Evolutionary conservation across 2,888 invertebrate genomes (phyloP).

Genomic region (Hirtodrosophila alboralis): DNA sequence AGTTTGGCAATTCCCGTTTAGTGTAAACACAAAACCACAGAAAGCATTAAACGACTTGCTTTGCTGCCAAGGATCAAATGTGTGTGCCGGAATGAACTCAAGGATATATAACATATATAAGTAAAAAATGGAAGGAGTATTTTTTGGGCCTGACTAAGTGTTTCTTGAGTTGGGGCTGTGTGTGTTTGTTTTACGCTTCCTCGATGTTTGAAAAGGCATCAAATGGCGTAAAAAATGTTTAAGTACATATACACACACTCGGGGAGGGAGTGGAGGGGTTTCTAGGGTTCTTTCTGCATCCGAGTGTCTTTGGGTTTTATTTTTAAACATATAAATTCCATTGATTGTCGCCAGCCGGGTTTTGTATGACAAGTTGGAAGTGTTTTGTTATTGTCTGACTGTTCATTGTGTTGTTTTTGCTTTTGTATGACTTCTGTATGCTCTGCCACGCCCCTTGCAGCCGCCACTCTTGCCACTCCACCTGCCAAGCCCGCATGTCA

Average conservation of each 20-base stretch:
- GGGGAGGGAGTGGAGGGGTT: too few species aligned
- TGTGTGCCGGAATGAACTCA: constrained; percentile 44
- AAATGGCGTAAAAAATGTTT: constrained; percentile 79
- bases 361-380: constrained; percentile 74
- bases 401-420: constrained; percentile 50
- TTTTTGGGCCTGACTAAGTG: constrained; percentile 62
- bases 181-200: constrained; percentile 66
- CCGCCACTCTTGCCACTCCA: constrained; percentile 58
- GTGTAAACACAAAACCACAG: constrained; percentile 71
- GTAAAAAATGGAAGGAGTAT: constrained; percentile 21
- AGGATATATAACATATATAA: constrained; percentile 30
- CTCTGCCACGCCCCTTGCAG: constrained; percentile 76
- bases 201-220: constrained; percentile 77
- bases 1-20: constrained; percentile 47
- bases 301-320: constrained; percentile 11
- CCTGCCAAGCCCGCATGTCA: constrained; percentile 75
- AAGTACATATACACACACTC: constrained; percentile 57
- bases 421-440: constrained; percentile 74
- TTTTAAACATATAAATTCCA: constrained; percentile 70
- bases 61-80: constrained; percentile 50
- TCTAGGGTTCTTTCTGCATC: constrained; percentile 20
- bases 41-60: constrained; percentile 50
- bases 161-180: constrained; percentile 72
- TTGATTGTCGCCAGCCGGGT: constrained; percentile 76
- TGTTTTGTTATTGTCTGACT: constrained; percentile 37